Conservation (phyloP, 2,888 invertebrate species). For the Oeneis ivallda region DNA sequence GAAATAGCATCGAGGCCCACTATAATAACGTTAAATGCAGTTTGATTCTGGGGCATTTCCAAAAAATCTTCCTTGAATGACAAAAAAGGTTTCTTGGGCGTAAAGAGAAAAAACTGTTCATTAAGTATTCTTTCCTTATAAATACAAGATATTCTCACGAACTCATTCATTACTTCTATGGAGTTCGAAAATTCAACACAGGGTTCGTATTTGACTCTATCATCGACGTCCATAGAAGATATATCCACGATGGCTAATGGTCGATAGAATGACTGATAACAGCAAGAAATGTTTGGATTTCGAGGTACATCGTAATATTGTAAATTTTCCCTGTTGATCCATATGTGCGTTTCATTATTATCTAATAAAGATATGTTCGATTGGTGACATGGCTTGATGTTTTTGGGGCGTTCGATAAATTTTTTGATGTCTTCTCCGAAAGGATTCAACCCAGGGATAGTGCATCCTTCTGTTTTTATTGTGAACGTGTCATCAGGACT, state of each 20-base stretch:
- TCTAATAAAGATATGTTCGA: slow-evolving; percentile 77
- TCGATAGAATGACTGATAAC: slow-evolving; percentile 83
- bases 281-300: slow-evolving; percentile 78
- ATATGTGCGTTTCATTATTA: slow-evolving; percentile 82
- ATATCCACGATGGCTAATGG: slow-evolving; percentile 70
- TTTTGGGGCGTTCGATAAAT: slow-evolving; percentile 75
- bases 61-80: slow-evolving; percentile 45
- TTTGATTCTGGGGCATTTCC: slow-evolving; percentile 47
- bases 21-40: slow-evolving; percentile 86
- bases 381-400: slow-evolving; percentile 77
- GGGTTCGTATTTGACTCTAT: slow-evolving; percentile 69
- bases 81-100: slow-evolving; percentile 67
- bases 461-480: slow-evolving; percentile 85
- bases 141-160: slow-evolving; percentile 85
- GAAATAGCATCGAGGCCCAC: slow-evolving; percentile 94
- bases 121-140: slow-evolving; percentile 76
- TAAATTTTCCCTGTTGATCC: slow-evolving; percentile 72
- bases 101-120: slow-evolving; percentile 86
- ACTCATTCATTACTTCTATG: slow-evolving; percentile 82
- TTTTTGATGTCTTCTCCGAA: slow-evolving; percentile 80
- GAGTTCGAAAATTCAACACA: slow-evolving; percentile 76
- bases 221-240: slow-evolving; percentile 68
- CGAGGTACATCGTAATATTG: slow-evolving; percentile 74
- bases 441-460: slow-evolving; percentile 84
- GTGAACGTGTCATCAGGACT: slow-evolving; percentile 65